Evolutionary conservation across 1,140 invertebrate genomes (phyloP), one percentile per base, ranked within the genome.

Genomic region (Drosophila teissieri): DNA sequence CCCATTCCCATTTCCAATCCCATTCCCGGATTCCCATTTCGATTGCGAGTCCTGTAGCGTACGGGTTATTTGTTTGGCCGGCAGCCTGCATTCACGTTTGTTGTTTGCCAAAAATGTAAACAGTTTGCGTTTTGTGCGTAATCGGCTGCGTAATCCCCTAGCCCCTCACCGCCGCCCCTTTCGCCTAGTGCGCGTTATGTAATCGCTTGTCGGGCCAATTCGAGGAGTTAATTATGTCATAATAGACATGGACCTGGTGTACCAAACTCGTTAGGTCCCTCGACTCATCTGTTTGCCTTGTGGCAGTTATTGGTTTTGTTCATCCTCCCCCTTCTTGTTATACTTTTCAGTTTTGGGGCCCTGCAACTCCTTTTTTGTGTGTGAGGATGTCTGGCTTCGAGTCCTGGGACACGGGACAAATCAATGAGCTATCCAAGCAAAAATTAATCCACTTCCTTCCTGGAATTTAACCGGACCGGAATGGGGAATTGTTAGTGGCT

Each of bases 151-250:
- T 69, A 74, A 67, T 58, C 46, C 63, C 37, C 37, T 39, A 67
- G 55, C 46, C 63, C 37, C 37, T 39, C 19, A 19, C 12, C 37
- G 14, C 14, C 37, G 11, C 37, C 4, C 4, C 40, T 31, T 15
- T 44, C 27, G 45, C 37, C 27, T 44, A 39, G 75, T 61, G 56
- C 78, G 74, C 72, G 79, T 83, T 89, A 80, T 89, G 80, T 86
- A 86, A 84, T 85, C 79, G 77, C 64, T 46, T 65, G 70, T 63
- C 65, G 81, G 45, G 49, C 36, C 48, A 73, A 78, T 79, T 88
- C 79, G 80, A 83, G 79, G 72, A 88, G 83, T 86, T 86, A 86
- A 86, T 86, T 86, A 83, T 89, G 83, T 88, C 84, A 81, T 88
- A 86, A 86, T 88, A 80, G 80, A n/a, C 42, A 19, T 27, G 52